Evolutionary conservation across 1,140 invertebrate species (phyloP), one percentile per base, ranked within the genome.

Genomic region (Trissolcus basalis): DNA sequence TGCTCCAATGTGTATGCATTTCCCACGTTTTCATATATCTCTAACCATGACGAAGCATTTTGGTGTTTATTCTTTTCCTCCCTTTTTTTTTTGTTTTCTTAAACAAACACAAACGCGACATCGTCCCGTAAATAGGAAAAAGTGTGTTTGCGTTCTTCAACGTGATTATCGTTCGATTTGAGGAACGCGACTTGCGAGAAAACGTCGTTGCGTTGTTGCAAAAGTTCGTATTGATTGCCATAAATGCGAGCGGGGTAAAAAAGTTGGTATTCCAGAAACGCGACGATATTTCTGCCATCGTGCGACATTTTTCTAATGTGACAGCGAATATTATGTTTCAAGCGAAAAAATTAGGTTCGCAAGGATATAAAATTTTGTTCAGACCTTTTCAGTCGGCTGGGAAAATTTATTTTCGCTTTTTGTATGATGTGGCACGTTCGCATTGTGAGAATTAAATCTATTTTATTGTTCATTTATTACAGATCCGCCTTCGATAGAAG

Each of bases 381-480:
- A 13, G 49, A 27, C 19, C 41, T 36, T 53, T 45, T 68, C 53
- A 44, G 53, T 59, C 11, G 32, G 19, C n/a, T n/a, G 19, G 19
- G 6, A 27, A 27, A 27, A 27, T 27, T 27, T 27, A 27, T 27
- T 27, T 27, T 6, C 19, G 19, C 19, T 27, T 27, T 27, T 27
- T 27, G 19, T 27, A 27, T 44, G 13, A 44, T 19, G 47, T 11
- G 39, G 19, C 33, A 53, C 35, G 41, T 27, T 45, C 15, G 12
- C 15, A 16, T 8, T 19, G 10, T 27, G 32, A 39, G 45, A 72
- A 64, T 72, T 64, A 63, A 72, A 64, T 72, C 54, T 44, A 63
- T 63, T 59, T 53, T 72, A 58, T 64, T 72, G 50, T 53, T 53
- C 60, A 53, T 33, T 64, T 64, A 64, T 58, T 44, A 44, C 6